A percentile compares a stretch with the other conserved stretches of the same genome.
phyloP scores from a whole-genome alignment of 2,888 invertebrate genomes.

The Coelopa pilipes region DNA sequence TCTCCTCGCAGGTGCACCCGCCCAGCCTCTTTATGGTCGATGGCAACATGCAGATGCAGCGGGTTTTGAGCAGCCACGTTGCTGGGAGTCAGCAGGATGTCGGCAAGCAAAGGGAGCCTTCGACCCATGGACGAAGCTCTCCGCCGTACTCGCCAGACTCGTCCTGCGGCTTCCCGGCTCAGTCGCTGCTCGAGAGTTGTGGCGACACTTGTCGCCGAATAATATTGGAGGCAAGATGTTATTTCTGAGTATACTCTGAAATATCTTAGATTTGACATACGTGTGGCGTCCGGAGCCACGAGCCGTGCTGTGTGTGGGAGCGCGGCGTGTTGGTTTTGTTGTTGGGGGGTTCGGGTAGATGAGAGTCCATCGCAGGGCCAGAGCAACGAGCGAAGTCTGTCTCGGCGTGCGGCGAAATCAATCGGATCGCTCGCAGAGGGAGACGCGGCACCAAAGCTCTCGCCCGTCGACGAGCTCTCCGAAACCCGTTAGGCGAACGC shows the following conservation, averaged over 20 bases:
- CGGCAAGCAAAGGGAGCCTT: too few species aligned
- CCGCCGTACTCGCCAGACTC: too few species aligned
- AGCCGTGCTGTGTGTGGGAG: conserved; percentile 33
- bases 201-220: background rate
- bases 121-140: too few species aligned
- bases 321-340: conserved; percentile 27
- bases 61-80: conserved; percentile 32
- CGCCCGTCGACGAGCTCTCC: too few species aligned
- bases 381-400: too few species aligned
- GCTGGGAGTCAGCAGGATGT: background rate
- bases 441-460: too few species aligned
- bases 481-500: too few species aligned
- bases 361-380: background rate
- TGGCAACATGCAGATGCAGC: conserved; percentile 33
- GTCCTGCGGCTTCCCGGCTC: background rate
- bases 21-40: background rate
- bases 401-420: too few species aligned
- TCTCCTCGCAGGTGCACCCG: background rate
- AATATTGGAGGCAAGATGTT: background rate
- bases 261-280: too few species aligned
- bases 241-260: background rate
- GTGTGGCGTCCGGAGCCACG: conserved; percentile 38
- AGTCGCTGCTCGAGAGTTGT: conserved; percentile 1
- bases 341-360: background rate
- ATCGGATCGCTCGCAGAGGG: too few species aligned